phyloP scores from a whole-genome alignment of 2,888 invertebrate genomes.

The Byasa hedistus region DNA sequence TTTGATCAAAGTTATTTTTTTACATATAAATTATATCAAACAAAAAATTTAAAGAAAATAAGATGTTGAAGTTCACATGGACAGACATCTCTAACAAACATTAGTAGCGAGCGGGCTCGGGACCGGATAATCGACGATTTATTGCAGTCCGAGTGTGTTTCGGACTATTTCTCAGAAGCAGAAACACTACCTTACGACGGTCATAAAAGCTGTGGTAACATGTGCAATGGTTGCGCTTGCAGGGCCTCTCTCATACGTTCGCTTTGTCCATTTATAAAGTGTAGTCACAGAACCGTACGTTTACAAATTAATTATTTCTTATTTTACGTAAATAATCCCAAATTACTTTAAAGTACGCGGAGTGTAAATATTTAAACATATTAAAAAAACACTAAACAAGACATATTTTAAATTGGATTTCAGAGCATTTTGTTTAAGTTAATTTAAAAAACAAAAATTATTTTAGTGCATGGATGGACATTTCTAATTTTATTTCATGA shows the following conservation, averaged over 20 bases:
- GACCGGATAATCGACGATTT: slow-evolving; percentile 67
- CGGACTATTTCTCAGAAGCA: slow-evolving; percentile 69
- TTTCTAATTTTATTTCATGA: too few species aligned
- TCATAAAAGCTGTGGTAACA: slow-evolving; percentile 76
- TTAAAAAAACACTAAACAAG: too few species aligned
- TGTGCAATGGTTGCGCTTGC: slow-evolving; percentile 56
- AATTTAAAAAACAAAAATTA: too few species aligned
- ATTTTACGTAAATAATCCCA: too few species aligned
- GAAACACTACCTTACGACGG: slow-evolving; percentile 62
- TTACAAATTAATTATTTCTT: neutral
- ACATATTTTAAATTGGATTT: too few species aligned
- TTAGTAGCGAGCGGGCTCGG: slow-evolving; percentile 39
- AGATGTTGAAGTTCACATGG: slow-evolving; percentile 19
- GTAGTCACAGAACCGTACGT: neutral
- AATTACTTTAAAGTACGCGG: too few species aligned
- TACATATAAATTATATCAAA: too few species aligned
- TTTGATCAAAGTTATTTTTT: too few species aligned
- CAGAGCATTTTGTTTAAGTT: too few species aligned
- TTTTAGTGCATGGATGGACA: too few species aligned
- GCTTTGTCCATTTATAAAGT: slow-evolving; percentile 12
- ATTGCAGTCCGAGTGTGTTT: slow-evolving; percentile 68
- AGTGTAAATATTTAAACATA: too few species aligned
- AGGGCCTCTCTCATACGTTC: slow-evolving; percentile 19
- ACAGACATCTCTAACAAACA: slow-evolving; percentile 37
- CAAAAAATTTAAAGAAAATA: neutral